These are phyloP conservation scores for Phyllotreta striolata DNA, from an alignment of 2,888 invertebrate genomes.

Conservation along the genomic window DNA sequence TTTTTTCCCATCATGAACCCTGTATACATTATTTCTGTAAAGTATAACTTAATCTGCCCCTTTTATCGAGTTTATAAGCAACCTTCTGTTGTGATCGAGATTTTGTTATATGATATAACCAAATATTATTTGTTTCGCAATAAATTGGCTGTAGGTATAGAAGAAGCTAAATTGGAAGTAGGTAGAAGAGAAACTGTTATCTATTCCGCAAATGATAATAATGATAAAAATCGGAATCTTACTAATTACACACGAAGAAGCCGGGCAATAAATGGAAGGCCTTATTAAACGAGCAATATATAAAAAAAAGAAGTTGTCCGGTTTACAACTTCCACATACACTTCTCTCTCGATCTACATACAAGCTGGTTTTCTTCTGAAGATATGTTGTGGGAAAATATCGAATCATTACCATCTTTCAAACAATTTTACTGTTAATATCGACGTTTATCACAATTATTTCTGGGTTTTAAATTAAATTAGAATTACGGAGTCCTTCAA, in stretches of 20 bases:
- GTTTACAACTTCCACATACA: constrained; percentile 35
- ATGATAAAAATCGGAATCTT: constrained; percentile 36
- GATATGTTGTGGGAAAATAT: constrained; percentile 37
- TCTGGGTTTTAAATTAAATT: neutral
- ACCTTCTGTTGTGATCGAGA: no score
- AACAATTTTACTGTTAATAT: constrained; percentile 13
- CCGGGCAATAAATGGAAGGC: constrained; percentile 30
- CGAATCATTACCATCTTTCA: constrained; percentile 26
- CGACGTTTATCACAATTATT: constrained; percentile 5
- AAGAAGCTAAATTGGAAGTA: no score
- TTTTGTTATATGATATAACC: no score
- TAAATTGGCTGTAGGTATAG: no score
- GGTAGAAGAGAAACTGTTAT: constrained; percentile 14
- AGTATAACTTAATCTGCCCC: no score
- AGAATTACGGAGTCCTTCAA: neutral
- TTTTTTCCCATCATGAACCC: no score
- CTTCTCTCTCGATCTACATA: constrained; percentile 34
- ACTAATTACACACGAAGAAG: constrained; percentile 34
- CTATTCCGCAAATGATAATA: constrained; percentile 32
- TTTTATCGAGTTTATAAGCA: no score
- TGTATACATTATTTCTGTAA: no score
- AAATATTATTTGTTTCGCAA: no score
- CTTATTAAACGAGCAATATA: constrained; percentile 34
- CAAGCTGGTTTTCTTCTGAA: constrained; percentile 35
- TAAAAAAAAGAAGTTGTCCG: constrained; percentile 36